Conservation (phyloP, 2,113 vertebrate genomes). For the Phyllostomus hastatus region DNA sequence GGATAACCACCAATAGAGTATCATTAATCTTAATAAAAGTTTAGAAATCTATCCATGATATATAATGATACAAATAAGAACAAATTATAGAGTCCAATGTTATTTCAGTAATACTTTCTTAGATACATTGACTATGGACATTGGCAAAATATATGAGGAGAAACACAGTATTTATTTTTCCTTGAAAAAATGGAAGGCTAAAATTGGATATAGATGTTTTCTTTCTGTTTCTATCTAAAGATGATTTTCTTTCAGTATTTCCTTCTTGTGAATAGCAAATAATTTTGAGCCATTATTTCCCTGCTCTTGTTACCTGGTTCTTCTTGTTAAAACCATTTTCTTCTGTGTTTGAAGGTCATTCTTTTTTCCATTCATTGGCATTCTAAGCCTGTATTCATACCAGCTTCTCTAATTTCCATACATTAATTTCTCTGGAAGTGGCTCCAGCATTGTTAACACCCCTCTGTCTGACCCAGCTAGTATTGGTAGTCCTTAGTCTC, state of each 20-base stretch:
- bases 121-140: background rate
- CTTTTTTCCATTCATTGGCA: background rate
- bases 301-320: background rate
- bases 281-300: constrained; percentile 4
- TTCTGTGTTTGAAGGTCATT: background rate
- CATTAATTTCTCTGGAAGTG: background rate
- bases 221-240: background rate
- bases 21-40: background rate
- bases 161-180: background rate
- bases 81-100: background rate
- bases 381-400: background rate
- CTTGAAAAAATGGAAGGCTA: background rate
- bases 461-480: background rate
- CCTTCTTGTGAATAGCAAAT: background rate
- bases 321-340: background rate
- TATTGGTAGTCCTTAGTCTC: background rate
- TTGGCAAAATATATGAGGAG: constrained; percentile 11
- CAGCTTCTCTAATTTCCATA: constrained; percentile 12
- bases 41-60: background rate
- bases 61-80: background rate
- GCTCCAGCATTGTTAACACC: background rate
- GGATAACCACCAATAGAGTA: background rate
- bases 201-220: background rate
- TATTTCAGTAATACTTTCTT: background rate
- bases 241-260: background rate